Evolutionary conservation across 92 coral and sea anemone genomes (phyloP), one percentile per base, ranked within the genome.

Genomic region (Nematostella vectensis): DNA sequence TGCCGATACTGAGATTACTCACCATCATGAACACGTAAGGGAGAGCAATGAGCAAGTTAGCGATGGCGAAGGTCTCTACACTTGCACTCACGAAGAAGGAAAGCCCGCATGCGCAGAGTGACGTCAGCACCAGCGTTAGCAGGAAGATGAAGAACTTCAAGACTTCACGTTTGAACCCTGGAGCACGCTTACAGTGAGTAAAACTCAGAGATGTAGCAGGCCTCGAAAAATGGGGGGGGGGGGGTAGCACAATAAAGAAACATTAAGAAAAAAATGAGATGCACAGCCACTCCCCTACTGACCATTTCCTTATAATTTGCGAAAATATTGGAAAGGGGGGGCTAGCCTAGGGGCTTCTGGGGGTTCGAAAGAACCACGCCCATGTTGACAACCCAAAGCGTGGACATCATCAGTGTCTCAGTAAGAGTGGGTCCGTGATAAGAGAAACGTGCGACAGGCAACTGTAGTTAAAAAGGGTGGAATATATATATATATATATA

Each of bases 1-100:
- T n/a, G n/a, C n/a, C n/a, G n/a, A n/a, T n/a, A n/a, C n/a, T n/a
- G 40, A 33, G 15, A 33, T 33, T 8, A 45, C 51, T 10, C 23
- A 45, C 96, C 96, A 89, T 80, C 96, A 89, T 89, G 28, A 89
- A 76, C 23, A 85, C 94, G 54, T 84, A 89, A 11, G 83, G 81
- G 16, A 89, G 75, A 22, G 81, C 96, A 2, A 75, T 74, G 26
- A 89, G 78, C 9, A 84, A 78, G 60, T 84, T 89, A 3, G 96
- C 96, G 39, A 76, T 80, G n/a, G 96, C 94, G 50, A 89, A 89
- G 38, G 88, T 70, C 61, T 75, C 55, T 16, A 89, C 93, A 29
- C 81, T 68, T 27, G 94, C 94, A 58, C 96, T 84, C 56, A 76
- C 82, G 37, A 89, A 80, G 78, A 84, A 89, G 25, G 94, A 76